Conservation (phyloP, 2,113 vertebrate genomes). For the Otis tarda region DNA sequence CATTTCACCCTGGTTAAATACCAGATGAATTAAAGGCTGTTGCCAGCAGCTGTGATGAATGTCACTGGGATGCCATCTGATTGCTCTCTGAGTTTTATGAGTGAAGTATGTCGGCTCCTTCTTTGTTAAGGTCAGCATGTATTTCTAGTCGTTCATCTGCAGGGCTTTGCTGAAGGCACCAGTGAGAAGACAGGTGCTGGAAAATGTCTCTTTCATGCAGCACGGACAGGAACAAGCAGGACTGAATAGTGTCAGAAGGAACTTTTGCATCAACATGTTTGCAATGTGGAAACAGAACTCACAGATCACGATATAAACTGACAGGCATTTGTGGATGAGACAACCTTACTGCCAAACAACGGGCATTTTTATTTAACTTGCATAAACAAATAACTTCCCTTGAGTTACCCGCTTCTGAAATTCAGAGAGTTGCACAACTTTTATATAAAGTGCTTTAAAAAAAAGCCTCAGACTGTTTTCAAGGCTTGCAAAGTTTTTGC, state of each 20-base stretch:
- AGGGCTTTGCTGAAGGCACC: conserved; percentile 73
- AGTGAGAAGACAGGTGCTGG: conserved; percentile 66
- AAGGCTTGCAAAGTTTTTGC: neutral
- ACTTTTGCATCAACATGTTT: neutral
- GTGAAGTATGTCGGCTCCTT: conserved; percentile 72
- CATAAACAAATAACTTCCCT: neutral
- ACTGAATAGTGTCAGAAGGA: conserved; percentile 47
- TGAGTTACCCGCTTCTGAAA: neutral
- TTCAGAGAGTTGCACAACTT: neutral
- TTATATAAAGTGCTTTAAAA: neutral
- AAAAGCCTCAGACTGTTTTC: neutral
- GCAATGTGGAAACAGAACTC: neutral
- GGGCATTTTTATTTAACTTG: neutral
- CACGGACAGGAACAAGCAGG: neutral
- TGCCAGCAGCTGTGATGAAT: conserved; percentile 78
- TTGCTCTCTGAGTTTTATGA: conserved; percentile 73
- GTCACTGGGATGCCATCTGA: conserved; percentile 76
- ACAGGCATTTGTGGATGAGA: neutral
- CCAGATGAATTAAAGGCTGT: conserved; percentile 79
- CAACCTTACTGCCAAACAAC: neutral
- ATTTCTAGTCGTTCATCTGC: conserved; percentile 79
- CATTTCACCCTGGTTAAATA: conserved; percentile 77
- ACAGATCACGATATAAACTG: neutral
- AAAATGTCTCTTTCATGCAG: conserved; percentile 70
- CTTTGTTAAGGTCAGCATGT: conserved; percentile 74